Percentiles rank a stretch among this genome's conserved stretches.
phyloP scores from a whole-genome alignment of 2,888 invertebrate genomes.

The Gari tellinella region DNA sequence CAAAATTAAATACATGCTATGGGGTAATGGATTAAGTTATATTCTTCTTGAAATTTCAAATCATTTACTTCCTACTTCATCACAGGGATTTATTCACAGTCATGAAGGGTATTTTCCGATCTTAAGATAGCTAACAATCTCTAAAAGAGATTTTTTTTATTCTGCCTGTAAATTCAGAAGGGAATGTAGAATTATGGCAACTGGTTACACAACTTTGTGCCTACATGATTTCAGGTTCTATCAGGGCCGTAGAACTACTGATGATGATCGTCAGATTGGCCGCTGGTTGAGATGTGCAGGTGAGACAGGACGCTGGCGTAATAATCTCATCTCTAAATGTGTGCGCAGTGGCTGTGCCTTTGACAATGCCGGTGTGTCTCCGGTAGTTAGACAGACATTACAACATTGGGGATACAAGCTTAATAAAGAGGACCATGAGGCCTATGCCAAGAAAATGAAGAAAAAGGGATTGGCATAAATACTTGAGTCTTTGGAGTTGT shows the following conservation, averaged over 20 bases:
- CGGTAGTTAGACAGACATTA: constrained; percentile 77
- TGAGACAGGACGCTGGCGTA: constrained; percentile 71
- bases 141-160: too few relatives aligned
- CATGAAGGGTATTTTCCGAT: too few relatives aligned
- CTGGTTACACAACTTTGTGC: too few relatives aligned
- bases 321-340: constrained; percentile 78
- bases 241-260: constrained; percentile 71
- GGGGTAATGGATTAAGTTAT: too few relatives aligned
- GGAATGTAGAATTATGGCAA: too few relatives aligned
- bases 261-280: constrained; percentile 77
- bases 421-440: constrained; percentile 72
- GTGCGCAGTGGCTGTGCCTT: constrained; percentile 67
- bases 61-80: too few relatives aligned
- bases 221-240: constrained; percentile 66
- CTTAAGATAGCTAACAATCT: too few relatives aligned
- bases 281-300: constrained; percentile 79
- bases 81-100: too few relatives aligned
- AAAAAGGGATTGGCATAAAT: constrained; percentile 46
- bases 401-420: constrained; percentile 78
- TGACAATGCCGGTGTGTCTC: constrained; percentile 71
- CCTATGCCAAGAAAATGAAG: constrained; percentile 67
- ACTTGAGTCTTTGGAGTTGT: too few relatives aligned
- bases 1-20: too few relatives aligned
- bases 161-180: too few relatives aligned
- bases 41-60: too few relatives aligned